A percentile compares a stretch with the other conserved stretches of the same genome.
phyloP scores from a whole-genome alignment of 2,888 invertebrate genomes.

The Pediacus dermestoides region DNA sequence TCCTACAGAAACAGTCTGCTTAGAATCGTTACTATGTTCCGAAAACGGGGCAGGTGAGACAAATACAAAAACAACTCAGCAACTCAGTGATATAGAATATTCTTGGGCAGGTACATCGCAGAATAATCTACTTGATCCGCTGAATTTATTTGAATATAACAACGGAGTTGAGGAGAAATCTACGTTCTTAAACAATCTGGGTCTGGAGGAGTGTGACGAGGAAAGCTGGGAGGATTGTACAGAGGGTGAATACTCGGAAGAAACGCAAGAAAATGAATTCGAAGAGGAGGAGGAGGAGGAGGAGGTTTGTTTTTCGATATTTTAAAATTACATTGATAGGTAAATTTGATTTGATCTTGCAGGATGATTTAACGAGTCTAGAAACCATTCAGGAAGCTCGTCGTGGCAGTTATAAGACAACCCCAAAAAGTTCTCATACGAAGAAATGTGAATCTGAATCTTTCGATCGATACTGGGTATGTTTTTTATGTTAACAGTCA shows the following conservation, averaged over 20 bases:
- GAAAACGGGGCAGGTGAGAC: conserved; percentile 41
- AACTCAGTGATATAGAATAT: conserved; percentile 2
- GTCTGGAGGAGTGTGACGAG: conserved; percentile 42
- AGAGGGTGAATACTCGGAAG: conserved; percentile 29
- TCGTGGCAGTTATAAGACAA: conserved; percentile 26
- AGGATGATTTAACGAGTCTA: conserved; percentile 31
- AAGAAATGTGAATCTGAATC: conserved; percentile 31
- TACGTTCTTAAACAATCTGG: conserved; percentile 43
- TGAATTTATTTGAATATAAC: conserved; percentile 25
- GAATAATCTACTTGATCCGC: conserved; percentile 29
- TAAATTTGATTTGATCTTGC: conserved; percentile 17
- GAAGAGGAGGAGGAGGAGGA: conserved; percentile 18
- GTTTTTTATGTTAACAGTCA: too few relatives aligned
- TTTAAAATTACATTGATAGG: too few relatives aligned
- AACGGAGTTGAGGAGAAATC: conserved; percentile 34
- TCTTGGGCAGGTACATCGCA: conserved; percentile 45
- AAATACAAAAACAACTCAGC: background rate
- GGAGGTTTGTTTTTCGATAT: conserved; percentile 9
- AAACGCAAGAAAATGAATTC: conserved; percentile 12
- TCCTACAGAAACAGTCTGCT: conserved; percentile 47
- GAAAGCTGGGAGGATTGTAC: conserved; percentile 40
- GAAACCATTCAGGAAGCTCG: conserved; percentile 25
- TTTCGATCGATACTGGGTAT: conserved; percentile 36
- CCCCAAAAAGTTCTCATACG: conserved; percentile 34
- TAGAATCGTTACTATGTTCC: conserved; percentile 40